Evolutionary conservation across 2,888 invertebrate species (phyloP).

Genomic region (Resseliella maxima): DNA sequence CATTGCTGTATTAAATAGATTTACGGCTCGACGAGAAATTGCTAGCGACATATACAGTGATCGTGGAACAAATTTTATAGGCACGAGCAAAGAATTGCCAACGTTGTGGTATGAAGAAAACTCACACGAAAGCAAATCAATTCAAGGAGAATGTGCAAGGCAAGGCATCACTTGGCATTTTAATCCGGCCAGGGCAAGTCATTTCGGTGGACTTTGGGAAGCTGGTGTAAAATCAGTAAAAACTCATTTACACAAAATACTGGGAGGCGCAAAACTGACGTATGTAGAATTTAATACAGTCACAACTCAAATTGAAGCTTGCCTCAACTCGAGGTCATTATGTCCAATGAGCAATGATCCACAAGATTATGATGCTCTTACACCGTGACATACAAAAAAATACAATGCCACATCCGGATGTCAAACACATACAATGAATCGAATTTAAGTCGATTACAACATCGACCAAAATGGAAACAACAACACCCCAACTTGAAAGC

Average conservation of each 20-base stretch:
- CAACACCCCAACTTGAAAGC: no score
- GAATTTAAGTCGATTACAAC: neutral
- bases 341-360: conserved; percentile 59
- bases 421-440: neutral
- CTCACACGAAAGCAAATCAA: no score
- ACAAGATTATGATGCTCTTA: conserved; percentile 57
- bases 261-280: conserved; percentile 60
- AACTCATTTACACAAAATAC: conserved; percentile 60
- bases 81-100: neutral
- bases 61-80: neutral
- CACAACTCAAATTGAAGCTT: conserved; percentile 61
- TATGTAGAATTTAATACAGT: conserved; percentile 62
- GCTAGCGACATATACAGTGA: neutral
- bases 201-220: conserved; percentile 63
- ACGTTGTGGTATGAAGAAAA: neutral
- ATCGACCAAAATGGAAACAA: neutral
- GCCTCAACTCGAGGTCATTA: conserved; percentile 62
- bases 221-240: conserved; percentile 62
- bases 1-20: neutral
- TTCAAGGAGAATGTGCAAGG: no score
- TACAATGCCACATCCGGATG: conserved; percentile 58
- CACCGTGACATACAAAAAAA: conserved; percentile 58
- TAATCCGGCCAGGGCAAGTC: conserved; percentile 61
- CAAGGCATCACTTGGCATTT: conserved; percentile 58
- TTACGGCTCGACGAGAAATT: neutral